These are phyloP conservation scores for Aselliscus stoliczkanus DNA, from an alignment of 2,797 vertebrate genomes.

Conservation along the genomic window DNA sequence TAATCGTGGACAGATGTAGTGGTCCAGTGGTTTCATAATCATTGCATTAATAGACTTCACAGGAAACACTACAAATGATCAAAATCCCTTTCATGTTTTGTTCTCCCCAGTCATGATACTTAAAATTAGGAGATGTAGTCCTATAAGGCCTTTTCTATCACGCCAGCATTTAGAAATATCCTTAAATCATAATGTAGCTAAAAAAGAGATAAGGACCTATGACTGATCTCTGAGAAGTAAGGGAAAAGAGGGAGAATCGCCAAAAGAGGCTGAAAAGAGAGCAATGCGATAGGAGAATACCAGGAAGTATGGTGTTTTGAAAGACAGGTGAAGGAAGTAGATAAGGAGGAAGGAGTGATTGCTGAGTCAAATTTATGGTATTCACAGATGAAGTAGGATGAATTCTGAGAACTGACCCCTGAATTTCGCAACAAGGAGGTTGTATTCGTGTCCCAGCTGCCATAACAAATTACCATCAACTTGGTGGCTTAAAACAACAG, in stretches of 20 bases:
- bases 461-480: background rate
- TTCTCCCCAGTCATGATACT: background rate
- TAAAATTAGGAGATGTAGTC: background rate
- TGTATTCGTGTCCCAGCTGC: background rate
- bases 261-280: background rate
- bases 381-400: background rate
- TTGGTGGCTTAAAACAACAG: background rate
- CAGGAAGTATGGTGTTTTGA: background rate
- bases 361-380: background rate
- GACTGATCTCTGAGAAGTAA: background rate
- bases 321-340: background rate
- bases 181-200: background rate
- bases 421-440: background rate
- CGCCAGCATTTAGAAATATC: background rate
- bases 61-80: background rate
- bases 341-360: background rate
- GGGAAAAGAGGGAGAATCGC: background rate
- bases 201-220: background rate
- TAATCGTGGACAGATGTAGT: background rate
- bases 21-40: background rate
- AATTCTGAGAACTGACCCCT: background rate
- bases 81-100: background rate
- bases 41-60: background rate
- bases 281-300: background rate
- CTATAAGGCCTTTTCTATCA: background rate